Base-by-base conservation (phyloP, 2,888 invertebrate species). In the Ochropacha duplaris region DNA sequence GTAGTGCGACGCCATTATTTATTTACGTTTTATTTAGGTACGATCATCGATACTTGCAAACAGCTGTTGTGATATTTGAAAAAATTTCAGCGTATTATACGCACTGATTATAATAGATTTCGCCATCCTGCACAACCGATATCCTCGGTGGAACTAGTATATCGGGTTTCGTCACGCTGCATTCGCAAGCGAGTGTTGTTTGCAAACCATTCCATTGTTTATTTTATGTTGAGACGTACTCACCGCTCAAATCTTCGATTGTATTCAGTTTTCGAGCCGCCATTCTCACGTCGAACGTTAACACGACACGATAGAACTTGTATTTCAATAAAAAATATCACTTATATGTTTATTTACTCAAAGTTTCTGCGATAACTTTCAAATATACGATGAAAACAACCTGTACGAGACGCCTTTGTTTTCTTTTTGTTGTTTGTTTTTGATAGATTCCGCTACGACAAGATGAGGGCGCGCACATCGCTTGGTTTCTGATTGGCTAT, bases 191-290 rank as follows among this genome's bases (percentile, higher is more conserved):
- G 16, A 19, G 44, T 44, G 76, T 78, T 80, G 78, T 77, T 74
- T 71, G 71, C 69, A 69, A 63, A 69, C 66, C 71, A 76, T 79
- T 86, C 66, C 71, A 76, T 79, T 86, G 83, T 85, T 86, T 87
- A 86, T 86, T 78, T n/a, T 85, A 83, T 72, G 65, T 44, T 72
- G 62, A 55, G 57, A 59, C 16, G 61, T 62, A 84, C 92, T 92
- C 71, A 93, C 92, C 92, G 76, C 92, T 92, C 55, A 93, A 69
- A 79, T 92, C 92, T 79, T 93, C 93, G 70, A 91, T 82, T 57
- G 91, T 92, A 68, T 92, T 92, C 74, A 92, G 79, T 73, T 93
- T 93, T 71, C 87, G 80, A 60, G 90, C 78, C 66, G 92, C 84
- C 93, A 93, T 93, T 77, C 83, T 85, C 65, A 64, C 61, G 61